These are phyloP conservation scores for Hypotaenidia okinawae DNA, from an alignment of 2,797 vertebrate genomes.

Conservation along the genomic window DNA sequence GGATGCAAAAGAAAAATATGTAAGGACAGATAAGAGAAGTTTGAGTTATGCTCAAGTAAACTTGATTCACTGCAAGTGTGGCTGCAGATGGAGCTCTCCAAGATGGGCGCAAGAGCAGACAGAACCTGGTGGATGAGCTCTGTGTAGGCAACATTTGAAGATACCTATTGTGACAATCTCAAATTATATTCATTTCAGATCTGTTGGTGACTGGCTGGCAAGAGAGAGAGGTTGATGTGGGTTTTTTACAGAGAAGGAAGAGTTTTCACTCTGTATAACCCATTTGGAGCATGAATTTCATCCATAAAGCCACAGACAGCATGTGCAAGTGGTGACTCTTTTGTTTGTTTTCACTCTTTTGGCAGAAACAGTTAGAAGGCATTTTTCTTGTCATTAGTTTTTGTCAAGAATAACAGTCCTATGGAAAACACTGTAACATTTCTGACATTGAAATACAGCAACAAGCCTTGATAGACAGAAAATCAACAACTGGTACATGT, in stretches of 20 bases:
- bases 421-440: background rate
- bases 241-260: background rate
- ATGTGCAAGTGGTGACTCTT: background rate
- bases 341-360: background rate
- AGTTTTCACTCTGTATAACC: background rate
- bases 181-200: background rate
- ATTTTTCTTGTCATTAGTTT: conserved; percentile 13
- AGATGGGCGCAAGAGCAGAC: background rate
- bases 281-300: background rate
- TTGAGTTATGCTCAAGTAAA: background rate
- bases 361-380: background rate
- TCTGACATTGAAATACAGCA: background rate
- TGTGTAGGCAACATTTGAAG: background rate
- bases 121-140: background rate
- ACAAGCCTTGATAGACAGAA: background rate
- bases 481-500: background rate
- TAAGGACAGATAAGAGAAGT: background rate
- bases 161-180: background rate
- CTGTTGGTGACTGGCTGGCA: background rate
- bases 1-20: background rate
- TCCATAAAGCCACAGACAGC: background rate
- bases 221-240: background rate
- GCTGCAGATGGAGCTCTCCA: background rate
- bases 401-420: background rate
- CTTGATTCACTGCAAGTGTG: background rate